Conservation (phyloP, 2,797 vertebrate species). For the Loriculus beryllinus region DNA sequence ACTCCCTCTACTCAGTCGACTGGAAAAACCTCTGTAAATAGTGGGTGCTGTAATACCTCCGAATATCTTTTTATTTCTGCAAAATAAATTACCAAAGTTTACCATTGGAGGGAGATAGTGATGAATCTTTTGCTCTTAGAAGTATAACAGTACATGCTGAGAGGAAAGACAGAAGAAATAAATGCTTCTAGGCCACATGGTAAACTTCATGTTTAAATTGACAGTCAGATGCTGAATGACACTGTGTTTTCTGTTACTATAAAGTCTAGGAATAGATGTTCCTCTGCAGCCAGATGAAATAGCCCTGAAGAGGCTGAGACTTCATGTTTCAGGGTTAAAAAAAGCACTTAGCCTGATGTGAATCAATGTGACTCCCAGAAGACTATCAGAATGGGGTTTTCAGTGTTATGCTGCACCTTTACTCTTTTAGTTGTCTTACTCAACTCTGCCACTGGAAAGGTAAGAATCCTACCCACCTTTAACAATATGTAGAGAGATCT, state of each 20-base stretch:
- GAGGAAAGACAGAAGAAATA: background rate
- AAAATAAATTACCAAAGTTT: slow-evolving; percentile 20
- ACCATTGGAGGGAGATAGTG: slow-evolving; percentile 61
- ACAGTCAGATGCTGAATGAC: background rate
- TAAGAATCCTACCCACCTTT: background rate
- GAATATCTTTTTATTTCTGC: background rate
- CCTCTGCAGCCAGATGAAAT: background rate
- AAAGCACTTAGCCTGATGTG: background rate
- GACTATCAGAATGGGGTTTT: background rate
- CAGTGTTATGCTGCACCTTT: background rate
- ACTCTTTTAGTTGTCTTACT: background rate
- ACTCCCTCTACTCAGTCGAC: background rate
- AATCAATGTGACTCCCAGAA: background rate
- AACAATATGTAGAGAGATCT: background rate
- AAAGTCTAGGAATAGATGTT: background rate
- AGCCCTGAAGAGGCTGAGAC: background rate
- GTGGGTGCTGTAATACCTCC: background rate
- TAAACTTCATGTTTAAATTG: background rate
- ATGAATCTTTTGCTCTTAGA: slow-evolving; percentile 7
- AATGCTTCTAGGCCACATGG: background rate
- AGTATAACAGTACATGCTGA: background rate
- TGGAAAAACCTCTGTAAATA: background rate
- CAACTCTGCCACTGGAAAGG: background rate
- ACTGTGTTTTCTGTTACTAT: background rate
- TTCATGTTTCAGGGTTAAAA: background rate